Base-by-base conservation (phyloP, 2,888 invertebrate genomes). In the Chrysolina haemoptera region DNA sequence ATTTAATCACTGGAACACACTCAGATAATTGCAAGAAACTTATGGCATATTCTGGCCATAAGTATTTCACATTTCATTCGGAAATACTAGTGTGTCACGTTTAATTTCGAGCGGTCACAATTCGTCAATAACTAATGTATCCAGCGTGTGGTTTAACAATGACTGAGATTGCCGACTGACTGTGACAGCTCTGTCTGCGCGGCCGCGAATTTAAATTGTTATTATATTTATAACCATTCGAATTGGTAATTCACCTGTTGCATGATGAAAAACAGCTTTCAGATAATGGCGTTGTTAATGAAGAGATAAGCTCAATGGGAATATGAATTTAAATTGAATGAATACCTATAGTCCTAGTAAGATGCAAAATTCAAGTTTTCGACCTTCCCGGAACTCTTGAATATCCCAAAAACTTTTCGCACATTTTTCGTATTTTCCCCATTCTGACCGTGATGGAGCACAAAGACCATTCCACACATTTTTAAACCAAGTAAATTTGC, bases 81-180 rank as follows among this genome's bases (percentile, higher is more conserved):
- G n/a, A n/a, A n/a, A n/a, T n/a, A n/a, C n/a, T n/a, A n/a, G n/a
- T 41, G 59, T 70, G 62, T 48, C 48, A 53, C 68, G 53, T 53
- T 53, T 11, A 18, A 63, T 62, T 62, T 65, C 72, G 16, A 68
- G 22, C 20, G 53, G 50, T 41, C 27, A 62, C 22, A 59, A 62
- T 41, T 63, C 62, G 53, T 66, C 22, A 66, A 59, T 59, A 59
- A 27, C 27, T 10, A 59, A 55, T 48, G 63, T 70, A 67, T 64
- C 62, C 50, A 53, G 41, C 68, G 35, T 14, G 68, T 22, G 41
- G 68, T 72, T 35, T 63, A 68, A 68, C 50, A 68, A 63, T 68
- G 71, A 71, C 71, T 71, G 63, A 72, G 55, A 68, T 22, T 16
- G 53, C 55, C 67, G 63, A 27, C 18, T 41, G 20, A 41, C 22